These are phyloP conservation scores for Lytechinus variegatus DNA, from an alignment of 35 echinoderm and acorn worm genomes.

Conservation along the genomic window DNA sequence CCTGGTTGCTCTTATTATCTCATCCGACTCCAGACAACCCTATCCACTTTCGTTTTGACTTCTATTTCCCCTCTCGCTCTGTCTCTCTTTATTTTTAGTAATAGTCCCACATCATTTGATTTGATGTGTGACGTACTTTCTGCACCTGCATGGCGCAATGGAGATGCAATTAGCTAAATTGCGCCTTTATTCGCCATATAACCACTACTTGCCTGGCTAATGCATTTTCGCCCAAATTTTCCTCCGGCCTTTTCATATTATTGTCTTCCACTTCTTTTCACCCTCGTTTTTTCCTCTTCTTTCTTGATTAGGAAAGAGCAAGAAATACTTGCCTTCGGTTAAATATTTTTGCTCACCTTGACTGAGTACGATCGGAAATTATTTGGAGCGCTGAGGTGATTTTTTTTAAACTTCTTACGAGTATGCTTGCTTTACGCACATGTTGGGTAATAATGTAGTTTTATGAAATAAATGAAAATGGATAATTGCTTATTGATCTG, in stretches of 20 bases:
- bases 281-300: not conserved
- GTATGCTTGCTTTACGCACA: not conserved
- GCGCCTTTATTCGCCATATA: not conserved
- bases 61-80: not conserved
- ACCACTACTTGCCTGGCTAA: not conserved
- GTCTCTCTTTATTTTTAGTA: not conserved
- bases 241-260: not conserved
- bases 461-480: not conserved
- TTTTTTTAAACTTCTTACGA: not conserved
- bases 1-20: not conserved
- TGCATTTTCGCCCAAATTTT: conserved; percentile 3
- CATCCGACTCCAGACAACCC: not conserved
- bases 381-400: not conserved
- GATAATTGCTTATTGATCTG: not conserved
- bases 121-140: not conserved
- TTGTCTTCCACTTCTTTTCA: not conserved
- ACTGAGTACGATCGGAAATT: not conserved
- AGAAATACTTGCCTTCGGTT: not conserved
- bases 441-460: not conserved
- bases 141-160: not conserved
- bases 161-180: conserved; percentile 5
- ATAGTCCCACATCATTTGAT: not conserved
- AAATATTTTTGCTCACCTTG: not conserved
- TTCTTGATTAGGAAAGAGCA: not conserved
- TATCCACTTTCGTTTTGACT: not conserved